A percentile compares a stretch with the other conserved stretches of the same genome.
Evolutionary conservation across 2,888 invertebrate genomes (phyloP).

Genomic region (Drosophila aldrichi): DNA sequence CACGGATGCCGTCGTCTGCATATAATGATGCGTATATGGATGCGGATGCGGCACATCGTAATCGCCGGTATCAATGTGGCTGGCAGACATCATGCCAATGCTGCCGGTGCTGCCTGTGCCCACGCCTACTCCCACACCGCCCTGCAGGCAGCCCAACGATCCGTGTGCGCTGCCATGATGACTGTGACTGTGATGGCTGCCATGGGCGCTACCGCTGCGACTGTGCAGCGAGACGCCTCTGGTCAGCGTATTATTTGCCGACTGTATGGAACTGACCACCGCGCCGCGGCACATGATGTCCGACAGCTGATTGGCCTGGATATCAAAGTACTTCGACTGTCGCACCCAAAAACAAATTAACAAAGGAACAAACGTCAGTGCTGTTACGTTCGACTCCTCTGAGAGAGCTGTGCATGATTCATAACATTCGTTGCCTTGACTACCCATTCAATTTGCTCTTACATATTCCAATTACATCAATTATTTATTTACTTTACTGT

Average conservation of each 20-base stretch:
- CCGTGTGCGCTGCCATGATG: constrained; percentile 82
- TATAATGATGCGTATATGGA: constrained; percentile 86
- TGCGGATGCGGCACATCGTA: constrained; percentile 86
- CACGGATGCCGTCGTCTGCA: constrained; percentile 85
- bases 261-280: constrained; percentile 85
- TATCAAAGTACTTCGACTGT: constrained; percentile 85
- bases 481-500: background rate
- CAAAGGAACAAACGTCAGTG: constrained; percentile 35
- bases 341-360: constrained; percentile 14
- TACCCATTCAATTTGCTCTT: background rate
- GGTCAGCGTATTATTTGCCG: constrained; percentile 85
- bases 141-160: constrained; percentile 81
- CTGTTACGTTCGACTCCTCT: constrained; percentile 14
- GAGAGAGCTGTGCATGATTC: constrained; percentile 57
- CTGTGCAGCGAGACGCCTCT: constrained; percentile 85
- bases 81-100: constrained; percentile 84
- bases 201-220: constrained; percentile 83
- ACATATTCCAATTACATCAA: constrained; percentile 11
- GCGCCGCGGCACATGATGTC: constrained; percentile 86
- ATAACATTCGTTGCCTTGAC: constrained; percentile 32
- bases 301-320: constrained; percentile 86
- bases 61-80: constrained; percentile 85
- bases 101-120: constrained; percentile 77
- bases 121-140: constrained; percentile 71
- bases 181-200: constrained; percentile 79